These are phyloP conservation scores for Drosophila ercepeae DNA, from an alignment of 1,140 invertebrate species.

Conservation along the genomic window DNA sequence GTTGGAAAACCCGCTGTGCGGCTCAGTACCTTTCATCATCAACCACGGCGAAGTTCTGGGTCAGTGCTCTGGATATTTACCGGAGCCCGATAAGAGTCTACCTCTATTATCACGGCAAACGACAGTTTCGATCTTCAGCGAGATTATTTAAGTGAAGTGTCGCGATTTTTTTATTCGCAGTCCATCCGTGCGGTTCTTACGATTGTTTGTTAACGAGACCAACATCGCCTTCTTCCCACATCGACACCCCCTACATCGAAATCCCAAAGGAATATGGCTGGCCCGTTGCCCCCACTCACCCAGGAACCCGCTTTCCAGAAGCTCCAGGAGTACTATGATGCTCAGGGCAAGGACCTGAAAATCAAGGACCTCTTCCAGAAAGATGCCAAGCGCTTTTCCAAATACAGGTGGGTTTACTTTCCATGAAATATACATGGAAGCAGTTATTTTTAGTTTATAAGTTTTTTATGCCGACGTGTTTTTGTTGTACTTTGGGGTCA, in stretches of 20 bases:
- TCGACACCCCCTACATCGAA: neutral
- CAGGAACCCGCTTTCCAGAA: slow-evolving; percentile 89
- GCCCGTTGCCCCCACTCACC: slow-evolving; percentile 84
- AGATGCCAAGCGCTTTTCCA: slow-evolving; percentile 91
- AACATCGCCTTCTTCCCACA: slow-evolving; percentile 15
- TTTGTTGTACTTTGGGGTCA: neutral
- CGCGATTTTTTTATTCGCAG: slow-evolving; percentile 16
- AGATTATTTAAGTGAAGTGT: slow-evolving; percentile 66
- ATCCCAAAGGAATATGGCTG: slow-evolving; percentile 70
- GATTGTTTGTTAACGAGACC: slow-evolving; percentile 45
- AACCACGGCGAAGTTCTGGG: slow-evolving; percentile 45
- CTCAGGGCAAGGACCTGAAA: slow-evolving; percentile 88
- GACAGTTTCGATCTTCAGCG: slow-evolving; percentile 4
- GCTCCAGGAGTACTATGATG: slow-evolving; percentile 89
- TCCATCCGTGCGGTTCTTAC: slow-evolving; percentile 39
- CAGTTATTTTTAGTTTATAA: neutral
- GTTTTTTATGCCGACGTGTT: slow-evolving; percentile 23
- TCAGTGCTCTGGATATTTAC: slow-evolving; percentile 33
- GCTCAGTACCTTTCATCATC: slow-evolving; percentile 16
- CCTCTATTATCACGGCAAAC: slow-evolving; percentile 3
- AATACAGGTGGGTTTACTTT: slow-evolving; percentile 88
- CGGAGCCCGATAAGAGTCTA: slow-evolving; percentile 37
- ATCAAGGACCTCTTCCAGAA: slow-evolving; percentile 91
- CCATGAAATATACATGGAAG: neutral
- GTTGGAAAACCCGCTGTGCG: slow-evolving; percentile 33